phyloP scores from a whole-genome alignment of 2,113 vertebrate species.

The Acrocephalus arundinaceus region DNA sequence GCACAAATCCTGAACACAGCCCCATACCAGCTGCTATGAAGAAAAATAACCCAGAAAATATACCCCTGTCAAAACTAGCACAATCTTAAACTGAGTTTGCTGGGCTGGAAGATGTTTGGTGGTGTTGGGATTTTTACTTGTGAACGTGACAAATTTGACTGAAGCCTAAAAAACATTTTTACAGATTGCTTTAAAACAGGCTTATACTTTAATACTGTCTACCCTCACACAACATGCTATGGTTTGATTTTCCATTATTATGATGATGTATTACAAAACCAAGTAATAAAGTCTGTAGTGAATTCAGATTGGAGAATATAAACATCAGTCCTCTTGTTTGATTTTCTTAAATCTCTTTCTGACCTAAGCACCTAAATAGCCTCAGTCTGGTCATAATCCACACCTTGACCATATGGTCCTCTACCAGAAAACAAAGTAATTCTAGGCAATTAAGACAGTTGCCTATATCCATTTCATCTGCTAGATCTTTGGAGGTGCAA shows the following conservation, averaged over 20 bases:
- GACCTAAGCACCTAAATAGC: neutral
- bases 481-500: constrained; percentile 15
- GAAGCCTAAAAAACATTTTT: neutral
- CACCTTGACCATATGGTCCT: constrained; percentile 26
- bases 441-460: neutral
- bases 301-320: neutral
- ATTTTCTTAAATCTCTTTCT: neutral
- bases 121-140: neutral
- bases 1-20: neutral
- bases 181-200: neutral
- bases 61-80: neutral
- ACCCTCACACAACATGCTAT: neutral
- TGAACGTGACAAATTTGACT: neutral
- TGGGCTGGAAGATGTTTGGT: neutral
- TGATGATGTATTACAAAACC: neutral
- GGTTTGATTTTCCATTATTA: neutral
- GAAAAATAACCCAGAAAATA: neutral
- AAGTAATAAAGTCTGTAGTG: neutral
- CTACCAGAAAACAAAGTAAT: neutral
- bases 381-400: neutral
- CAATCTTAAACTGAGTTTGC: neutral
- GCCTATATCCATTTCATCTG: neutral
- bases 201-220: neutral
- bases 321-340: neutral
- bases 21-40: neutral